Evolutionary conservation across 2,113 vertebrate genomes (phyloP).

Genomic region (Odocoileus virginianus): DNA sequence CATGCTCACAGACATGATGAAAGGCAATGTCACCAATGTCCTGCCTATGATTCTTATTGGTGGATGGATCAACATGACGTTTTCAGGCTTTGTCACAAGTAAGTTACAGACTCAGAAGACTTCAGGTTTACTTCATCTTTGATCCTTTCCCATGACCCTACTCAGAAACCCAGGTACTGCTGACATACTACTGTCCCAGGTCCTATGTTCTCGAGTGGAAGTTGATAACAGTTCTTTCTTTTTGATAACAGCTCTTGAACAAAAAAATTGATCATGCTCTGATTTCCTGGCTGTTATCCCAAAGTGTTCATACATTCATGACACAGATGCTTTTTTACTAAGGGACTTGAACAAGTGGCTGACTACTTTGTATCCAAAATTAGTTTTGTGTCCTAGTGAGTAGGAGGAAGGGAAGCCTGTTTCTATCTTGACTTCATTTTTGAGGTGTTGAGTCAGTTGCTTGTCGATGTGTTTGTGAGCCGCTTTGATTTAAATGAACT

Average conservation of each 20-base stretch:
- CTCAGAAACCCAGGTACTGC: not conserved
- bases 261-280: not conserved
- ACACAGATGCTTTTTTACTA: not conserved
- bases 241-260: not conserved
- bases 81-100: conserved; percentile 99
- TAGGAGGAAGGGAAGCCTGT: not conserved
- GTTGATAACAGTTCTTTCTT: not conserved
- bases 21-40: conserved; percentile 99
- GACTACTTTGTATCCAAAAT: not conserved
- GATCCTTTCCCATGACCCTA: not conserved
- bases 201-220: not conserved
- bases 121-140: not conserved
- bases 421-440: not conserved
- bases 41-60: conserved; percentile 99
- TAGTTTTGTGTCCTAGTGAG: not conserved
- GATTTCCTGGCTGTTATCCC: not conserved
- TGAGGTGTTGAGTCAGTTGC: not conserved
- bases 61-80: conserved; percentile 99
- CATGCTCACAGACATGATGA: conserved; percentile 99
- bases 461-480: not conserved
- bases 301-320: not conserved
- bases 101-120: conserved; percentile 66
- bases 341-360: not conserved
- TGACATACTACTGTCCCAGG: not conserved
- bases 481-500: not conserved